These are phyloP conservation scores for Drosophila sp. DNA, from an alignment of 1,140 invertebrate species.

Conservation along the genomic window DNA sequence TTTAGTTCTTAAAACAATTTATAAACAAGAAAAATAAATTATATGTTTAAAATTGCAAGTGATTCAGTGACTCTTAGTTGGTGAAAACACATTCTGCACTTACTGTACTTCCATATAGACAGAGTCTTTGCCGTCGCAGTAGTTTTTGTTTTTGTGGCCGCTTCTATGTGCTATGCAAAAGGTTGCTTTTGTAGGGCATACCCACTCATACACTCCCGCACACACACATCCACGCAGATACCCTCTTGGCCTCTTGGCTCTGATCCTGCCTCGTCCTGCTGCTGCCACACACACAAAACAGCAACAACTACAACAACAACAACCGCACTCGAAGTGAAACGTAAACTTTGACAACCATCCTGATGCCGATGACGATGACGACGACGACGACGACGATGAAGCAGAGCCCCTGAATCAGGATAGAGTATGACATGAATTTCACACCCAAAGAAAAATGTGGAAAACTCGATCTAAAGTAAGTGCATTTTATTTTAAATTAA, in stretches of 20 bases:
- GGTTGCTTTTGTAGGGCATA: conserved; percentile 69
- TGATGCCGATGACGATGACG: conserved; percentile 14
- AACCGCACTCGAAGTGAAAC: conserved; percentile 75
- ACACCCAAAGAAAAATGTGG: background rate
- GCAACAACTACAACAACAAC: conserved; percentile 52
- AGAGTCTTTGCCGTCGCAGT: conserved; percentile 56
- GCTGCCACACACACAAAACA: conserved; percentile 38
- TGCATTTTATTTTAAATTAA: too few relatives aligned
- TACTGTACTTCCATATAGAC: background rate
- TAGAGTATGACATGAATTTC: conserved; percentile 5
- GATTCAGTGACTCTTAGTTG: too few relatives aligned
- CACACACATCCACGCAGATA: conserved; percentile 36
- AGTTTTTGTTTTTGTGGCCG: conserved; percentile 71
- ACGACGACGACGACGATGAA: conserved; percentile 1
- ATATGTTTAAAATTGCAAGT: too few relatives aligned
- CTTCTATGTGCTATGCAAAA: conserved; percentile 70
- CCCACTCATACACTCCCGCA: conserved; percentile 30
- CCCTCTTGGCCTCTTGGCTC: conserved; percentile 42
- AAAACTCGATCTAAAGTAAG: too few relatives aligned
- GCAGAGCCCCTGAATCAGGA: conserved; percentile 10
- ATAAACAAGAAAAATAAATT: too few relatives aligned
- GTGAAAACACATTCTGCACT: too few relatives aligned
- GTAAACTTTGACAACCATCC: conserved; percentile 79
- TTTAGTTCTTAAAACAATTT: too few relatives aligned
- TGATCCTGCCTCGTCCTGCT: conserved; percentile 39